Conservation (phyloP, 2,888 invertebrate species). For the Fissipunctia ypsillon region DNA sequence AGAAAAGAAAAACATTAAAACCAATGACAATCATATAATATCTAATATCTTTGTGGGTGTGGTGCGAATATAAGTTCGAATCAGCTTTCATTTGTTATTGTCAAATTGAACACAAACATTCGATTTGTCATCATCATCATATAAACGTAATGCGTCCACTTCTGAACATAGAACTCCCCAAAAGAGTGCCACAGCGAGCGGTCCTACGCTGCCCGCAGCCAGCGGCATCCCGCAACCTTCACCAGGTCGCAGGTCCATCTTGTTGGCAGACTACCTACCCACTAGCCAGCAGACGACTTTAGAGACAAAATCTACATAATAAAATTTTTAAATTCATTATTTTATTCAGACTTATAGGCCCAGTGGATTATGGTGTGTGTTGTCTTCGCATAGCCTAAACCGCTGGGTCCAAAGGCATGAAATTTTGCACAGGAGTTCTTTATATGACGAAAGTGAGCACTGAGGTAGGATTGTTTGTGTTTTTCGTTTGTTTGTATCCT, state of each 20-base stretch:
- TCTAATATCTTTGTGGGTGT: not conserved
- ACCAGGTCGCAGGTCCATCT: not conserved
- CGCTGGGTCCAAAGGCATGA: not conserved
- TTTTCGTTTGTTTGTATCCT: not conserved
- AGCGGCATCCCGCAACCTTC: not conserved
- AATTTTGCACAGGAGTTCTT: not conserved
- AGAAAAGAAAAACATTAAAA: slow-evolving; percentile 32
- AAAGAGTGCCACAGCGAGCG: not conserved
- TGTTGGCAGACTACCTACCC: not conserved
- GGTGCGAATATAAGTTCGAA: not conserved
- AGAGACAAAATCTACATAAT: not conserved
- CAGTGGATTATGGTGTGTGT: no score
- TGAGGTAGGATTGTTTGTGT: not conserved
- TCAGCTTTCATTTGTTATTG: not conserved
- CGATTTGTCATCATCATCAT: not conserved
- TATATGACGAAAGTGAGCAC: no score
- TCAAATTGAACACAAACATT: not conserved
- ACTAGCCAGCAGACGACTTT: not conserved
- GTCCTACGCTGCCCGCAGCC: not conserved
- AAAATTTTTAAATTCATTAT: not conserved
- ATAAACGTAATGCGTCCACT: not conserved
- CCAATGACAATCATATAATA: not conserved
- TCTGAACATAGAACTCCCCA: not conserved
- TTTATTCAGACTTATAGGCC: no score
- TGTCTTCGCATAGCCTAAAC: not conserved